phyloP scores from a whole-genome alignment of 2,888 invertebrate genomes.

The Eurytoma californica region DNA sequence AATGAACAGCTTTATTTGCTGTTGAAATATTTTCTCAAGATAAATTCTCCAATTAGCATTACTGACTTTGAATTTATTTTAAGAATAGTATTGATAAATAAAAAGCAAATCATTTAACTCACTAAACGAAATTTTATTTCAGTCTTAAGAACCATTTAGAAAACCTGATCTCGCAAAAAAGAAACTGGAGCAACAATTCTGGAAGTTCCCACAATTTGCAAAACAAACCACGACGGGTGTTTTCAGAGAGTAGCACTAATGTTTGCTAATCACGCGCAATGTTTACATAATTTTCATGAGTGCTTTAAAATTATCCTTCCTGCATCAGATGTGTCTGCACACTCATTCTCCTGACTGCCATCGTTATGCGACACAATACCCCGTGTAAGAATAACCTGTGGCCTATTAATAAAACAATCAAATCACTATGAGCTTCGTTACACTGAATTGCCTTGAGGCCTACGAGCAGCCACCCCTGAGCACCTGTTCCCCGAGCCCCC shows the following conservation, averaged over 20 bases:
- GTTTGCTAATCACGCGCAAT: not conserved
- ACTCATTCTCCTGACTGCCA: too few species aligned
- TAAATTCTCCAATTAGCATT: not conserved
- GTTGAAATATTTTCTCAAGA: not conserved
- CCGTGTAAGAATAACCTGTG: too few species aligned
- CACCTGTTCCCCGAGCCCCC: too few species aligned
- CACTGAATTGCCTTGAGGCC: too few species aligned
- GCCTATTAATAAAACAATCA: too few species aligned
- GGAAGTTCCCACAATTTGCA: not conserved
- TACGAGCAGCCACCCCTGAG: too few species aligned
- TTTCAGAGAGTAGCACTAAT: not conserved
- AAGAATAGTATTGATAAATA: not conserved
- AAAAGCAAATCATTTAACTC: not conserved
- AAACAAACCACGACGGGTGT: not conserved
- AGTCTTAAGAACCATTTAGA: too few species aligned
- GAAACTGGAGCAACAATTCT: not conserved
- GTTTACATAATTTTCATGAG: conserved; percentile 1
- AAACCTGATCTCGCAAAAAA: not conserved
- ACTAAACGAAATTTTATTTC: not conserved
- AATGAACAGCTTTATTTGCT: not conserved
- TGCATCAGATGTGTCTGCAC: too few species aligned
- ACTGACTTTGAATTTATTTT: too few species aligned
- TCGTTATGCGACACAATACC: too few species aligned
- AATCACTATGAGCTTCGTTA: too few species aligned
- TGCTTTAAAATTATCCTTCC: not conserved